Evolutionary conservation across 2,888 invertebrate genomes (phyloP).

Genomic region (Drosophila meridiana): DNA sequence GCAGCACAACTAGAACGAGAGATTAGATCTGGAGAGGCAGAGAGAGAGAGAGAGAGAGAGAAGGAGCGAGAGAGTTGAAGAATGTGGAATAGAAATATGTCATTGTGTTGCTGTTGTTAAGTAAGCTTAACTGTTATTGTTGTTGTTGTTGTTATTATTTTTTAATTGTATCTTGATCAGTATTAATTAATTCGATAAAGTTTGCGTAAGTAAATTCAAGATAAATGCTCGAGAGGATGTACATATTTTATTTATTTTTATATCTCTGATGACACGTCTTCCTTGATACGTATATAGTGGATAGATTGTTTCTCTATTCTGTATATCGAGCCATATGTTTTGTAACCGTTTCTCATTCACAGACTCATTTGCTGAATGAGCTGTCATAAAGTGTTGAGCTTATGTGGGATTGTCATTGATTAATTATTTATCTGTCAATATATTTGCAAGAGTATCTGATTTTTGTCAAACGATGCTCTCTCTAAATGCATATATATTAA

Average conservation of each 20-base stretch:
- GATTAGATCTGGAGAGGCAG: conserved; percentile 7
- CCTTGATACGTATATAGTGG: neutral
- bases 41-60: neutral
- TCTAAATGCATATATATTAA: neutral
- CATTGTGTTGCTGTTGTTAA: neutral
- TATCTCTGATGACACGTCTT: neutral
- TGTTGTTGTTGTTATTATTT: neutral
- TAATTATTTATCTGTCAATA: neutral
- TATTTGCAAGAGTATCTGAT: neutral
- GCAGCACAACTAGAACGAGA: conserved; percentile 24
- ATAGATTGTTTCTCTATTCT: neutral
- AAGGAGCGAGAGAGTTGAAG: neutral
- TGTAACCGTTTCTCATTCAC: neutral
- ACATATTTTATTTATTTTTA: too few species aligned
- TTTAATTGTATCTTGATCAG: conserved; percentile 3
- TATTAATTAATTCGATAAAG: neutral
- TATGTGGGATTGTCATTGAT: neutral
- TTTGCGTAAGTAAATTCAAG: neutral
- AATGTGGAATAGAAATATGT: conserved; percentile 3
- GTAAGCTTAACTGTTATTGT: neutral
- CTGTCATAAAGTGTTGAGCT: neutral
- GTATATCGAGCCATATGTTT: neutral
- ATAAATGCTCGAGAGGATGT: neutral
- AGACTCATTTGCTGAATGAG: neutral
- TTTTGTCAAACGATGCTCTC: neutral